Evolutionary conservation across 2,797 vertebrate genomes (phyloP).

Genomic region (Peromyscus aztecus): DNA sequence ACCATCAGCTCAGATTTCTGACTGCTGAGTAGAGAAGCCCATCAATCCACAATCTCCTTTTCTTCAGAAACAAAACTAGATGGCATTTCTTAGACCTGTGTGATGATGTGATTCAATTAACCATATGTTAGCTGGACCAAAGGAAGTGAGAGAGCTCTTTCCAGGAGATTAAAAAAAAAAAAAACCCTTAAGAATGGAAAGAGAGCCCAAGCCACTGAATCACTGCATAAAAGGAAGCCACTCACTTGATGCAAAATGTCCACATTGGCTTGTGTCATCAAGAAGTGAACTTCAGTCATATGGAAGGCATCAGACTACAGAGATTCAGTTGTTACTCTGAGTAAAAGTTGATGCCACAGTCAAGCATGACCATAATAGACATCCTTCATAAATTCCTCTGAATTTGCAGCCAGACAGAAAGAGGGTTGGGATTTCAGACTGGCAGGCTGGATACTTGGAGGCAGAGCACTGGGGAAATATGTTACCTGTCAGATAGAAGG

Average conservation of each 20-base stretch:
- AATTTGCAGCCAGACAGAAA: not conserved
- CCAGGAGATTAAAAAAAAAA: not conserved
- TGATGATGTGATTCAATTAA: not conserved
- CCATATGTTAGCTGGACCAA: not conserved
- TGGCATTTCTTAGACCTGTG: not conserved
- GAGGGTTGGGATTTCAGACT: not conserved
- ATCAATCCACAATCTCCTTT: not conserved
- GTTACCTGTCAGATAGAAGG: not conserved
- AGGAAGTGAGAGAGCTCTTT: not conserved
- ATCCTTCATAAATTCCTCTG: not conserved
- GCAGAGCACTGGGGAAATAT: not conserved
- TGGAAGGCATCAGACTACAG: not conserved
- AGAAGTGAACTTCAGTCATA: not conserved
- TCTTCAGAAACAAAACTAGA: not conserved
- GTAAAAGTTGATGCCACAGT: constrained; percentile 21
- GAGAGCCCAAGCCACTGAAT: not conserved
- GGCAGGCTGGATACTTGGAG: not conserved
- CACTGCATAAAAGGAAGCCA: not conserved
- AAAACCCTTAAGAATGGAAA: not conserved
- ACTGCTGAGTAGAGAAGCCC: not conserved
- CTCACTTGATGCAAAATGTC: not conserved
- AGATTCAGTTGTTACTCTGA: not conserved
- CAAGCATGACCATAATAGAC: not conserved
- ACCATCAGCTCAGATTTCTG: not conserved
- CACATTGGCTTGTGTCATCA: not conserved